These are phyloP conservation scores for Sepiola atlantica DNA, from an alignment of 2,888 invertebrate genomes.

Conservation along the genomic window DNA sequence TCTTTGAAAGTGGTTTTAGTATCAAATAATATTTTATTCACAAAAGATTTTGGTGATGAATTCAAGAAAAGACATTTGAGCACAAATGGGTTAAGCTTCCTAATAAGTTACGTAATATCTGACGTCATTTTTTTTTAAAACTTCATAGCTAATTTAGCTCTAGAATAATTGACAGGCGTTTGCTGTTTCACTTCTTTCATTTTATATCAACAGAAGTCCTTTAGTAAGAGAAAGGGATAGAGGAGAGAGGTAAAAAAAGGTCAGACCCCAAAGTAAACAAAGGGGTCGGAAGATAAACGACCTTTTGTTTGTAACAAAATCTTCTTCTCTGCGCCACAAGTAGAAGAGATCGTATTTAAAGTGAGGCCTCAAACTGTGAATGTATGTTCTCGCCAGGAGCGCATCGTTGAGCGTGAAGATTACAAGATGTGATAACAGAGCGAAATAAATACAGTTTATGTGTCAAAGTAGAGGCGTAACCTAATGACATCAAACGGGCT, in stretches of 20 bases:
- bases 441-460: background rate
- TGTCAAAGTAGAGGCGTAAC: too few relatives aligned
- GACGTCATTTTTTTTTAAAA: too few relatives aligned
- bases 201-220: background rate
- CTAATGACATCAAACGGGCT: too few relatives aligned
- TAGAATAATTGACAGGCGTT: too few relatives aligned
- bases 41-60: too few relatives aligned
- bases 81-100: too few relatives aligned
- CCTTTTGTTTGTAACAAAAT: background rate
- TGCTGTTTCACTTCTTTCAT: background rate
- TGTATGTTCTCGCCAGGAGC: background rate
- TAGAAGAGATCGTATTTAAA: background rate
- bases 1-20: too few relatives aligned
- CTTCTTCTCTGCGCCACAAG: background rate
- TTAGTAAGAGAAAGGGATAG: background rate
- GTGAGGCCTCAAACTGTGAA: background rate
- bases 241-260: too few relatives aligned
- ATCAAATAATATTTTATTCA: too few relatives aligned
- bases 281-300: background rate
- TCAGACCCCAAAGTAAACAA: background rate
- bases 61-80: too few relatives aligned
- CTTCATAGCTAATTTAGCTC: too few relatives aligned
- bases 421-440: background rate
- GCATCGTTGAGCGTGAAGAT: background rate
- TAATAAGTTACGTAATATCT: too few relatives aligned